A percentile compares a stretch with the other conserved stretches of the same genome.
Evolutionary conservation across 2,797 vertebrate genomes (phyloP).

Genomic region (Distichodus sexfasciatus): DNA sequence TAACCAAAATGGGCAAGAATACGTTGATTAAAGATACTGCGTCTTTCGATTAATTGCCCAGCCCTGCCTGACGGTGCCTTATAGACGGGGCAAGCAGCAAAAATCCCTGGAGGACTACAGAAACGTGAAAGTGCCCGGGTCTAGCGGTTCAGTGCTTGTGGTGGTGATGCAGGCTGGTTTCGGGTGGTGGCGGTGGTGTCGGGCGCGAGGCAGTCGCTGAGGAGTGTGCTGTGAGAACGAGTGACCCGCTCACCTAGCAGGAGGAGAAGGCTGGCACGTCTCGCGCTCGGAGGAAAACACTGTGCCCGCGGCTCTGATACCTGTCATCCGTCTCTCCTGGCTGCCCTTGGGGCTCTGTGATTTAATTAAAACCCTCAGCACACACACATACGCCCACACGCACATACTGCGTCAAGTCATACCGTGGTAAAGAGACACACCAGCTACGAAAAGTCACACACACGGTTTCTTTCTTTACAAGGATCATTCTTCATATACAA

Average conservation of each 20-base stretch:
- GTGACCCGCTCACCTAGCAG: background rate
- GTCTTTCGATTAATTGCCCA: too few relatives aligned
- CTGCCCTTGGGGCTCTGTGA: conserved; percentile 13
- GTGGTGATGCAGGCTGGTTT: background rate
- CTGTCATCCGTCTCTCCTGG: conserved; percentile 15
- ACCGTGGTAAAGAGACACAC: too few relatives aligned
- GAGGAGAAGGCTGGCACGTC: too few relatives aligned
- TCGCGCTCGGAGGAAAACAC: background rate
- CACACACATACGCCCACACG: background rate
- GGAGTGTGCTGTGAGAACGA: background rate
- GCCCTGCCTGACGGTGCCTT: too few relatives aligned
- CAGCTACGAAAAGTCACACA: too few relatives aligned
- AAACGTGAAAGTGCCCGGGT: background rate
- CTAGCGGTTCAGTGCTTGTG: background rate
- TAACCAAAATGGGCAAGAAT: too few relatives aligned
- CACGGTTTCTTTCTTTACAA: too few relatives aligned
- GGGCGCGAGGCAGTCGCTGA: background rate
- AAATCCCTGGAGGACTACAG: too few relatives aligned
- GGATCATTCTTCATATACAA: too few relatives aligned
- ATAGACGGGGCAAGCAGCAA: too few relatives aligned
- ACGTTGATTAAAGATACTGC: too few relatives aligned
- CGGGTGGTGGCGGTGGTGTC: background rate
- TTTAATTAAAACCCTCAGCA: conserved; percentile 24
- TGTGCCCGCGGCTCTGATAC: conserved; percentile 16
- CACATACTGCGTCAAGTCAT: too few relatives aligned